These are phyloP conservation scores for Netelia virgata DNA, from an alignment of 2,888 invertebrate species.

Conservation along the genomic window DNA sequence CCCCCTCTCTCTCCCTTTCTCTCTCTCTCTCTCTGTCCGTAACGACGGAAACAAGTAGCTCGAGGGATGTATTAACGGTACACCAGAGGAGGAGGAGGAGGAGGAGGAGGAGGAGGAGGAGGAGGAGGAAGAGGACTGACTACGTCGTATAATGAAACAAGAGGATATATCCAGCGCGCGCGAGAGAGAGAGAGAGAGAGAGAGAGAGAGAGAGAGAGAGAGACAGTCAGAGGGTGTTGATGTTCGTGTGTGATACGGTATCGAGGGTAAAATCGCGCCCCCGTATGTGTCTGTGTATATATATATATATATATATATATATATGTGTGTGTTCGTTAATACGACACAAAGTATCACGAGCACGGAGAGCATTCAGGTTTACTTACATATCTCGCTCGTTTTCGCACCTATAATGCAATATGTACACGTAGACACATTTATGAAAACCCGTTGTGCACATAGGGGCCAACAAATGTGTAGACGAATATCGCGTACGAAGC, in stretches of 20 bases:
- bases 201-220: too few relatives aligned
- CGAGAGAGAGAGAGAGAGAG: too few relatives aligned
- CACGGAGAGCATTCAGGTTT: background rate
- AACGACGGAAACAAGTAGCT: conserved; percentile 25
- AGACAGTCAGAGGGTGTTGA: background rate
- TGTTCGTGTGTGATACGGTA: background rate
- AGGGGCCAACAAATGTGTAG: background rate
- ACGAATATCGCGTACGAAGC: background rate
- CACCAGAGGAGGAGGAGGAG: background rate
- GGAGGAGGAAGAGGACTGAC: too few relatives aligned
- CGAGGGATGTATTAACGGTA: conserved; percentile 21
- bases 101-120: too few relatives aligned
- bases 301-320: too few relatives aligned
- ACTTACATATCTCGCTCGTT: background rate
- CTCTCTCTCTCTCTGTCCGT: background rate
- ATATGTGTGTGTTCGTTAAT: background rate
- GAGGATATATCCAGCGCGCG: background rate
- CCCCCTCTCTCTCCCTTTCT: background rate
- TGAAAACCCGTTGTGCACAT: background rate
- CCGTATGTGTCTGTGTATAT: background rate
- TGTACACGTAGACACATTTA: background rate
- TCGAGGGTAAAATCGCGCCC: background rate
- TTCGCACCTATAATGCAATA: background rate
- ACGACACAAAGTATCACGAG: background rate
- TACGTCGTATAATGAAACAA: conserved; percentile 2